These are phyloP conservation scores for Lutjanus argentimaculatus DNA, from an alignment of 2,797 vertebrate genomes.

Conservation along the genomic window DNA sequence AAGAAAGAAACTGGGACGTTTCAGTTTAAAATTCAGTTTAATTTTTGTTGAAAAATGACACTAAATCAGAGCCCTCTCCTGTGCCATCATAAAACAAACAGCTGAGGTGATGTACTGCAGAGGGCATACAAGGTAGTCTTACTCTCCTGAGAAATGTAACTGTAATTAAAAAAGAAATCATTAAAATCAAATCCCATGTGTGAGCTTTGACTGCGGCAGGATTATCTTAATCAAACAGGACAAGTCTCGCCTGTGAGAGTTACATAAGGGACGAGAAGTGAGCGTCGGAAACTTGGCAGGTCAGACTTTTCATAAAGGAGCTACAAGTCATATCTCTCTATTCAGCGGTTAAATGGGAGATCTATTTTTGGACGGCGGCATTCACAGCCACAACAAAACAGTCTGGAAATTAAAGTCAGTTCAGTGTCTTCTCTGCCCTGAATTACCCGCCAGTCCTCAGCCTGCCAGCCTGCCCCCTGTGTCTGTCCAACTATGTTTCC, in stretches of 20 bases:
- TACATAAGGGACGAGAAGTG: constrained; percentile 42
- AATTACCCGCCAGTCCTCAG: neutral
- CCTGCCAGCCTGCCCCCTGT: constrained; percentile 13
- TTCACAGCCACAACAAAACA: constrained; percentile 58
- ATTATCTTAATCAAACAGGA: constrained; percentile 61
- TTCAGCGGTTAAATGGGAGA: constrained; percentile 29
- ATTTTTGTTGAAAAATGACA: neutral
- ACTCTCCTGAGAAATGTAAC: constrained; percentile 32
- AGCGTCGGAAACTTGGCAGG: constrained; percentile 38
- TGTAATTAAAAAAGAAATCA: constrained; percentile 31
- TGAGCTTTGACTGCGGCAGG: constrained; percentile 24
- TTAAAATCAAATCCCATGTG: constrained; percentile 38
- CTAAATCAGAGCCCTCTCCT: neutral
- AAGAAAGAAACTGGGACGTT: neutral
- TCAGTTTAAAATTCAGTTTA: neutral
- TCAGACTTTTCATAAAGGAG: constrained; percentile 47
- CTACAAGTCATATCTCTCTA: constrained; percentile 37
- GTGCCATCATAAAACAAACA: neutral
- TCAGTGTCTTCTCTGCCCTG: constrained; percentile 20
- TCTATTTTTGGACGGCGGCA: constrained; percentile 57
- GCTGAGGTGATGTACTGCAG: neutral
- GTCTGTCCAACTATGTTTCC: neutral
- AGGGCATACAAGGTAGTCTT: neutral
- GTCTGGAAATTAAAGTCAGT: constrained; percentile 50
- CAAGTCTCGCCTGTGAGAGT: constrained; percentile 43